Evolutionary conservation across 2,113 vertebrate genomes (phyloP), one percentile per base, ranked within the genome.

Genomic region (Ptychochromis oligacanthus): DNA sequence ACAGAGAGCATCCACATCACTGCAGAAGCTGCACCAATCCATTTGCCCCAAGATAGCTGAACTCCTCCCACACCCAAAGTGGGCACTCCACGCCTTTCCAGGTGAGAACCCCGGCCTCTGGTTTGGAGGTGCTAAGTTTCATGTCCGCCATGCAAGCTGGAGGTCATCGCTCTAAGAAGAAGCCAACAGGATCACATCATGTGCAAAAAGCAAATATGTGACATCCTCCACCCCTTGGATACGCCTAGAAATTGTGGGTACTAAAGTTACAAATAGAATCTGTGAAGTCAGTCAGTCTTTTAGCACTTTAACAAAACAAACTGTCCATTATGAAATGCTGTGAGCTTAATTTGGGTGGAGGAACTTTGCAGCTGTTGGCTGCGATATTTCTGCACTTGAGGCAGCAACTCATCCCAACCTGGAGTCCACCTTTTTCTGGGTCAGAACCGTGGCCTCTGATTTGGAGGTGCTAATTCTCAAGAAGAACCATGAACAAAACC

Each of bases 281-380:
- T 65, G 62, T 67, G 61, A 31, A 31, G 28, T 31, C 28, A 31
- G 28, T 36, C 7, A 36, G 5, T 36, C 6, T 43, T 18, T 67
- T 43, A 43, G 24, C 62, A 17, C 62, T 11, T 43, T 8, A 46
- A 43, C n/a, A 67, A 67, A 22, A 18, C 24, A 11, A 67, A 26
- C 64, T 26, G 14, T 46, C 22, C 40, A 1, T 46, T 26, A 67
- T 26, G 38, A 67, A 46, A 46, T 0, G 2, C 64, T 0, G 15
- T 2, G 17, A 67, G 22, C 5, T 14, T 17, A 13, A 46, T 67
- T 46, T 67, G 4, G 15, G 38, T 0, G 38, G 22, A 46, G 38
- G 1, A 43, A 6, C 2, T 0, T 46, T 26, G 36, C 38, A 43
- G 62, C 62, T 2, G 0, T 22, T 0, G 0, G 7, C 64, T 26